These are phyloP conservation scores for Fragum whitleyi DNA, from an alignment of 2,888 invertebrate species.

Conservation along the genomic window DNA sequence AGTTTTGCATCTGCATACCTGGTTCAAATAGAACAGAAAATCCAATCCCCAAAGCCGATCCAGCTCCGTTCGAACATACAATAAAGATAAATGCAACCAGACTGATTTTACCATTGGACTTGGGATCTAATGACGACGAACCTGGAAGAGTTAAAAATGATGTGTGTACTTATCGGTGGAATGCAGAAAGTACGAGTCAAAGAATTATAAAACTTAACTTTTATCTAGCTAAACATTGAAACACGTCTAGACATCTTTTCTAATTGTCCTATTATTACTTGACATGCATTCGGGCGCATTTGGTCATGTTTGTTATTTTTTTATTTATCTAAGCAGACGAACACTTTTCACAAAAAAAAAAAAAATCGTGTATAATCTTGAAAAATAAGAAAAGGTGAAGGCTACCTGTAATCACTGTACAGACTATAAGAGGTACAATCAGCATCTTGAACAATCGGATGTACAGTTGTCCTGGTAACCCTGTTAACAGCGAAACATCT, in stretches of 20 bases:
- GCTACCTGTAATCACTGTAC: conserved; percentile 76
- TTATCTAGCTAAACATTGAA: too few species aligned
- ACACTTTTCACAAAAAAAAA: too few species aligned
- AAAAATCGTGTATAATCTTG: too few species aligned
- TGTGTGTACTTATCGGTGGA: too few species aligned
- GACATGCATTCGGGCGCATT: too few species aligned
- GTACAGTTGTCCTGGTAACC: conserved; percentile 79
- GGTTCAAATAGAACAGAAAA: conserved; percentile 73
- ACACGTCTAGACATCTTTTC: too few species aligned
- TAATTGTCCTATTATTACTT: too few species aligned
- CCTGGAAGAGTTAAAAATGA: conserved; percentile 63
- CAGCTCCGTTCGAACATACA: conserved; percentile 70
- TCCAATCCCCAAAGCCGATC: conserved; percentile 69
- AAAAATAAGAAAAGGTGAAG: neutral
- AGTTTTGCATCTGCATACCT: conserved; percentile 66
- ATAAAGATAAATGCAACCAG: conserved; percentile 71
- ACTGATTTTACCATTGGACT: conserved; percentile 79
- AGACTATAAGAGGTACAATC: conserved; percentile 76
- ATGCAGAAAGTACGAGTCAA: neutral
- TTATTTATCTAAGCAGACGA: too few species aligned
- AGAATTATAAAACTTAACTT: neutral
- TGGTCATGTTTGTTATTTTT: too few species aligned
- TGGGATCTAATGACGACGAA: conserved; percentile 76
- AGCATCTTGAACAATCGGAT: conserved; percentile 76
- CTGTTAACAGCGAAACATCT: conserved; percentile 53